Base-by-base conservation (phyloP, 2,113 vertebrate species). In the Mungos mungo region DNA sequence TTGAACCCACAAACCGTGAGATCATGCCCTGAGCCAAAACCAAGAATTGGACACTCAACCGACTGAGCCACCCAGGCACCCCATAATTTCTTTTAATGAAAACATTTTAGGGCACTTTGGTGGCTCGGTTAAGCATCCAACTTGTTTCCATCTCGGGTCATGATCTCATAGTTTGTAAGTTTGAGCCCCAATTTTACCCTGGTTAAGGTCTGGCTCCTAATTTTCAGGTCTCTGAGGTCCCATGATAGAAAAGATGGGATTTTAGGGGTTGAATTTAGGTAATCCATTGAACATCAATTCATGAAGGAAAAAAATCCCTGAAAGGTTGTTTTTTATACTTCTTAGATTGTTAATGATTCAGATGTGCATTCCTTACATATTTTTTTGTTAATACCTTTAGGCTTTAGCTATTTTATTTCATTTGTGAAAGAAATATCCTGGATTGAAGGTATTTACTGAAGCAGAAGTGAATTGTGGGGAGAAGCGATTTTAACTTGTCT, bases 281-380 rank as follows among this genome's bases (percentile, higher is more conserved):
- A 72, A 66, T 79, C 57, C 65, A 50, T 66, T 80, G 60, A 52
- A 88, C 23, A 68, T 84, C 25, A 88, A 0, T 87, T 88, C 38
- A 72, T 1, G 13, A 60, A 35, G 66, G 41, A 19, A 52, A 90
- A 38, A 72, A 54, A 69, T 0, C 21, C 23, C 7, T 27, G 41
- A 93, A 84, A 86, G 50, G 12, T 68, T 60, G n/a, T 87, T 27
- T 87, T 91, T 92, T 79, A 65, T 3, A 47, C 31, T 87, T 65
- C 21, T 87, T 88, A 72, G 68, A 29, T 94, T 89, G 90, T 85
- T 95, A 86, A 31, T 86, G 60, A 57, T 33, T 94, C 29, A 93
- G 14, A 38, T 71, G 13, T 82, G 3, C 41, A 60, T 90, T 69
- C 4, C 10, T 81, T 74, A 50, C n/a, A 68, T 63, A 93, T 50